Evolutionary conservation across 2,797 vertebrate species (phyloP).

Genomic region (Oophaga sylvatica): DNA sequence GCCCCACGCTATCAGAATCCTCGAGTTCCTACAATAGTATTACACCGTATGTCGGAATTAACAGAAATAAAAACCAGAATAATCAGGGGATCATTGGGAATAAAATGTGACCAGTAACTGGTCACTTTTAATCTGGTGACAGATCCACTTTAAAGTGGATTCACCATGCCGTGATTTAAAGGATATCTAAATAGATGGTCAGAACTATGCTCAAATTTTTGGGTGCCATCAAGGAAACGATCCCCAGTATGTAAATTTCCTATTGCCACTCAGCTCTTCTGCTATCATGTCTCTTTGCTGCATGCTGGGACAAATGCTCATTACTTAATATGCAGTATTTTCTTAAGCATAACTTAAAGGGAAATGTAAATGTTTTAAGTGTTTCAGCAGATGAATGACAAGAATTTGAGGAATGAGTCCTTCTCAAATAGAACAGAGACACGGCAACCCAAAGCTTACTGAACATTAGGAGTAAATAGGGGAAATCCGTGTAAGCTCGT

Average conservation of each 20-base stretch:
- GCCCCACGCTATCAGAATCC: no score
- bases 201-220: background rate
- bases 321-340: background rate
- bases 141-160: no score
- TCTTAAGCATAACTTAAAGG: background rate
- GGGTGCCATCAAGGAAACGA: background rate
- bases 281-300: background rate
- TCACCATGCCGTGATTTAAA: background rate
- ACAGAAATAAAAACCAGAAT: no score
- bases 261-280: background rate
- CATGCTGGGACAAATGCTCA: background rate
- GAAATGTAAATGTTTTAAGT: background rate
- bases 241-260: background rate
- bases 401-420: conserved; percentile 12
- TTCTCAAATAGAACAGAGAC: background rate
- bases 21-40: no score
- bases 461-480: background rate
- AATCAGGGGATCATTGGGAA: no score
- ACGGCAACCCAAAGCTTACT: background rate
- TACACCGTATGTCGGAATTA: no score
- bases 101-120: no score
- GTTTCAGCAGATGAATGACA: background rate
- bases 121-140: no score
- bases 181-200: background rate
- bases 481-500: background rate